Evolutionary conservation across 2,888 invertebrate species (phyloP).

Genomic region (Acleris literana): DNA sequence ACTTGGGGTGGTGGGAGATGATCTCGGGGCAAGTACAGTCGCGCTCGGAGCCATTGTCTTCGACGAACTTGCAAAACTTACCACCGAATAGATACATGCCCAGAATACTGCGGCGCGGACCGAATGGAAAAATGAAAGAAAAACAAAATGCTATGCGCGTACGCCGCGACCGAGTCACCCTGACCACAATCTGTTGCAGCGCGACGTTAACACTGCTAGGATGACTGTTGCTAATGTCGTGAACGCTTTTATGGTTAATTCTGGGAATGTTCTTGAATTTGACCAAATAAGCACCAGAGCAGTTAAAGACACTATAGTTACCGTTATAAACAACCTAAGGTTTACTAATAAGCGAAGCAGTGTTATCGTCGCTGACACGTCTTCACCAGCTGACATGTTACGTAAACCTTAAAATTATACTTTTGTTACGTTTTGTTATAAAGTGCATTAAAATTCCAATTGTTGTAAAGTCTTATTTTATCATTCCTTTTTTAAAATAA

Average conservation of each 20-base stretch:
- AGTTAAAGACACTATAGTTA: constrained; percentile 1
- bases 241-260: constrained; percentile 13
- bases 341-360: constrained; percentile 62
- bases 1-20: constrained; percentile 93
- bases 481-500: constrained; percentile 65
- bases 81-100: constrained; percentile 99
- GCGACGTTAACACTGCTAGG: constrained; percentile 74
- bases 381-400: constrained; percentile 69
- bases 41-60: constrained; percentile 91
- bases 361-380: constrained; percentile 76
- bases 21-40: constrained; percentile 97
- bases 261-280: constrained; percentile 7
- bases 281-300: constrained; percentile 20
- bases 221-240: constrained; percentile 34
- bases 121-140: constrained; percentile 82
- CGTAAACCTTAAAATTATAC: constrained; percentile 63
- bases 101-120: constrained; percentile 92
- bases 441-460: constrained; percentile 69
- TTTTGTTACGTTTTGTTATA: constrained; percentile 70
- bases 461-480: constrained; percentile 61
- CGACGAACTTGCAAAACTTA: constrained; percentile 99
- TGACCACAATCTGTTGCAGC: constrained; percentile 63
- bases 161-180: constrained; percentile 73
- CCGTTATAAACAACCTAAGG: too few species aligned
- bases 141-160: constrained; percentile 81